Base-by-base conservation (phyloP, 2,113 vertebrate genomes). In the Halcyon senegalensis region DNA sequence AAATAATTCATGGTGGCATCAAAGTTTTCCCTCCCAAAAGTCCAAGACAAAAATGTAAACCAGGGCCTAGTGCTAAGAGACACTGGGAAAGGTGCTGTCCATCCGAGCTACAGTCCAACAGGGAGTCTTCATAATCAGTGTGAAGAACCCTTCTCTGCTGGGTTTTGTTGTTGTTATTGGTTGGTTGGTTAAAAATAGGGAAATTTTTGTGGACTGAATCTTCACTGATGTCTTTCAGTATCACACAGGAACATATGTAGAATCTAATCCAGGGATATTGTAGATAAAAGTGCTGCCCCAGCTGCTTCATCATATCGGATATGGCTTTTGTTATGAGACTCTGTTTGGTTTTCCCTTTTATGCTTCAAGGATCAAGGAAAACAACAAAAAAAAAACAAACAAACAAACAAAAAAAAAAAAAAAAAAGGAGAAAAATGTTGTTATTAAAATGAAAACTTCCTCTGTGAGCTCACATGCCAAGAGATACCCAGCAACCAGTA, bases 291-390 rank as follows among this genome's bases (percentile, higher is more conserved):
- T 25, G 30, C 39, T 30, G n/a, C 9, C 17, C 5, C 74, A 72
- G 67, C n/a, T 72, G 50, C 76, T 87, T 53, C 33, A 25, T 41
- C 30, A 0, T 51, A 60, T 39, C 1, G 1, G 43, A 59, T 82
- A 33, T 0, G 10, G 17, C 4, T 91, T 73, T 69, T 79, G 19
- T 21, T 83, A 67, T 0, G 0, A 16, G 30, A 51, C 30, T 77
- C 41, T 0, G 0, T 21, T 50, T 72, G 7, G 16, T 56, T 94
- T 94, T 83, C 21, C 21, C 50, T 11, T 62, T 41, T 25, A 83
- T 68, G 21, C 18, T 64, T 66, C 39, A 44, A 28, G 59, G 28
- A 51, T n/a, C 3, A 72, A 69, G 13, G 44, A 62, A 74, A 86
- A 9, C 1, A 51, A 43, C 41, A 41, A 41, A 43, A 43, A 43